Base-by-base conservation (phyloP, 1,140 invertebrate species). In the Catajapyx aquilonaris region DNA sequence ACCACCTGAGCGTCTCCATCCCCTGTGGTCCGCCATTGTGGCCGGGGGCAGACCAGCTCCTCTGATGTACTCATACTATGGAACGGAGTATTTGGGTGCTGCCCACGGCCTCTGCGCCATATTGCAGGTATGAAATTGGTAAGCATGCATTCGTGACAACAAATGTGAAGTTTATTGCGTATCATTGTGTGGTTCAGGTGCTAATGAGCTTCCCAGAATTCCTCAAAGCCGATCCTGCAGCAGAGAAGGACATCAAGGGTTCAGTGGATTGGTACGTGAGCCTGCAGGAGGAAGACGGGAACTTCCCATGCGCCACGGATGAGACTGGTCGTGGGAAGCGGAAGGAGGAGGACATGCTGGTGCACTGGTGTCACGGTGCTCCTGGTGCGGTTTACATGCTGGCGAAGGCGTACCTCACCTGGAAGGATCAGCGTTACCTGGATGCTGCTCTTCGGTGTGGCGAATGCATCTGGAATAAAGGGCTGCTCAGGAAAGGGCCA, bases 281-380 rank as follows among this genome's bases (percentile, higher is more conserved):
- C 3, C 43, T 78, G 11, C 75, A 81, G 57, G 68, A 66, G 34
- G 35, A 51, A 2, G 62, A 72, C 36, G 79, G 76, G 2, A 86
- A 86, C 52, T 85, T 81, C 57, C 77, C 81, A 0, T 69, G 69
- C 41, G 71, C 72, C 2, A 64, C 76, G 50, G 77, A 81, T 51
- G 78, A 85, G 54, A 46, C 75, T 31, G 47, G 48, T 18, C 32
- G 42, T 23, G 45, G 52, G 4, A 57, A 60, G 2, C 53, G 64
- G 41, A 42, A 54, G 3, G 51, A 55, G 18, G 45, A 48, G 15
- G 65, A 76, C 25, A 72, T 80, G 42, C 50, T 87, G 2, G 68
- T 87, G 3, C 83, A 88, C 50, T 87, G 81, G 81, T 88, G 83
- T 57, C 81, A 87, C 56, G 83, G 84, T 1, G 80, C 81, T 20